Evolutionary conservation across 2,797 vertebrate genomes (phyloP), one percentile per base, ranked within the genome.

Genomic region (Carduelis carduelis): DNA sequence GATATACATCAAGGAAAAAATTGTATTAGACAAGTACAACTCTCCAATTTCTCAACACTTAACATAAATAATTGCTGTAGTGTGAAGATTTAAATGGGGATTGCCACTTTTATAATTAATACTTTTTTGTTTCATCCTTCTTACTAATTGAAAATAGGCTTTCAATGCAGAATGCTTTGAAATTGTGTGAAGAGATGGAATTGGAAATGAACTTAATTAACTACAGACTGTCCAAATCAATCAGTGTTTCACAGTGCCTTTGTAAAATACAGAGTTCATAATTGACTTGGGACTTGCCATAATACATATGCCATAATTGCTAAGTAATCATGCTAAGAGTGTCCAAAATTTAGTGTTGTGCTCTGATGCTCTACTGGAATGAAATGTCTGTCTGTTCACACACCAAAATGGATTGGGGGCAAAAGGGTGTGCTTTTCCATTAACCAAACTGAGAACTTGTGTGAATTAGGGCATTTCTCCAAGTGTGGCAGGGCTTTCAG

Each of bases 201-300:
- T 98, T 98, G 96, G 95, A 98, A 98, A 98, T 98, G 96, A 98
- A 98, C 97, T 97, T 98, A 97, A 98, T 98, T 98, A 98, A 98
- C 97, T 98, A 95, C 97, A 97, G 97, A 97, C 97, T 98, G 97
- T 97, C 97, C 95, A 98, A 97, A 98, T 98, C 98, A 98, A 98
- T 98, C 98, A 97, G 96, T 89, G 96, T 97, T 97, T 97, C 94
- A 95, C 92, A 96, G 93, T 81, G 86, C 93, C 85, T 96, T 82
- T 85, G 95, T 97, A 97, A 95, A 92, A 95, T 89, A 93, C 91
- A 97, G 95, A 96, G 96, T 97, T 98, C 96, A 97, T 97, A 77
- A 98, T 97, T 97, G 97, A 95, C 92, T 97, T 91, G 93, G 66
- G 90, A 96, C 97, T 95, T 95, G 93, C 95, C 57, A 41, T 95